A percentile compares a stretch with the other conserved stretches of the same genome.
These are phyloP conservation scores for Cyphomyrus discorhynchus DNA, from an alignment of 2,113 vertebrate genomes.

Conservation along the genomic window DNA sequence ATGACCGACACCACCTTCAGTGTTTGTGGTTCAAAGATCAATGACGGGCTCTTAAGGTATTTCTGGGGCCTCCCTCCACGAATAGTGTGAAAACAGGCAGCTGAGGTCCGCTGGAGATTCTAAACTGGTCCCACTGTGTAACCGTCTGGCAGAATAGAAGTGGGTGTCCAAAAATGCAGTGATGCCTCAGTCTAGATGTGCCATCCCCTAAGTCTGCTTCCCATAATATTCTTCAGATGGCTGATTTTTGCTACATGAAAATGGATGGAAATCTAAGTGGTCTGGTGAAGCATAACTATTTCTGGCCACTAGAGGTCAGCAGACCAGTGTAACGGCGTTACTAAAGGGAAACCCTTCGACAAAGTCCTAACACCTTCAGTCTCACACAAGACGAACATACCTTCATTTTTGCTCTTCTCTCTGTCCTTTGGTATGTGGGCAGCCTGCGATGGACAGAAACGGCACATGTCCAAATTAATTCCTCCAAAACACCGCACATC, in stretches of 20 bases:
- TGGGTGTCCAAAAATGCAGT: neutral
- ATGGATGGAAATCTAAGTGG: neutral
- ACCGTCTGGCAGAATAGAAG: neutral
- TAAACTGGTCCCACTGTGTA: neutral
- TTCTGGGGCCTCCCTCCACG: neutral
- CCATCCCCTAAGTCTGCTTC: neutral
- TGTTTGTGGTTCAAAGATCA: neutral
- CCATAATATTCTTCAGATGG: neutral
- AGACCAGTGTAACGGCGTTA: neutral
- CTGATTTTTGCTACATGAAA: neutral
- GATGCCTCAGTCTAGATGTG: neutral
- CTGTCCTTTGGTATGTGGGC: conserved; percentile 54
- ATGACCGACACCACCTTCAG: neutral
- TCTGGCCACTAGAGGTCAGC: conserved; percentile 5
- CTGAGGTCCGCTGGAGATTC: neutral
- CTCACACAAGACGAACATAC: conserved; percentile 38
- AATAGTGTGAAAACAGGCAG: neutral
- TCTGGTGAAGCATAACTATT: neutral
- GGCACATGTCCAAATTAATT: neutral
- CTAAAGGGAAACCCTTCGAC: neutral
- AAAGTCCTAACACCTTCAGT: neutral
- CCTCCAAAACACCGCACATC: neutral
- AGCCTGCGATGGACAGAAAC: conserved; percentile 39
- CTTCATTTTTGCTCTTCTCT: conserved; percentile 56
- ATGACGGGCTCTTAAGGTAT: neutral